Evolutionary conservation across 2,888 invertebrate genomes (phyloP), one percentile per base, ranked within the genome.

Genomic region (Heliconius erato): DNA sequence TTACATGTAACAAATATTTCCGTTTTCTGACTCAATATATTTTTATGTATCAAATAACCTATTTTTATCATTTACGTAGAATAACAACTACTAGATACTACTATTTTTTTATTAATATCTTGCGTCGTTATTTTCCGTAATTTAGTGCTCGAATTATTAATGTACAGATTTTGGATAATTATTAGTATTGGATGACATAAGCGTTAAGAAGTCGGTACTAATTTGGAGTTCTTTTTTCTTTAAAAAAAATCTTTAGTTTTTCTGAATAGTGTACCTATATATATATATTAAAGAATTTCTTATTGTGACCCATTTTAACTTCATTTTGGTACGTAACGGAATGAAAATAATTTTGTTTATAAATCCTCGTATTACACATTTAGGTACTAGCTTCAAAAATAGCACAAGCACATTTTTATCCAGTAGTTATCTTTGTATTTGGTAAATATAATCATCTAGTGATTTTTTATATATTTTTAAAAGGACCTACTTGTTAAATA

Each of bases 91-190:
- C 23, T 11, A 23, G 74, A 54, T 54, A n/a, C 23, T 28, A 28
- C 28, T 28, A 44, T 65, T 76, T 78, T 74, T 67, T 74, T 40
- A 35, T 49, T 16, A n/a, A 54, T 32, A 49, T 67, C 35, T 81
- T 81, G 28, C 7, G 11, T 32, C 28, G 16, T 63, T n/a, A 63
- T 11, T 0, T 65, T n/a, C 5, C 65, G 5, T 23, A n/a, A 59
- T 16, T 59, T 59, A 19, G 14, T 49, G 49, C 16, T 49, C 16
- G 16, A 16, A 16, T 16, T 16, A 16, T 16, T 14, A 49, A 14
- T 49, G 49, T 14, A 14, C 14, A 49, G 16, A 49, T 49, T 49
- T 16, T 49, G 16, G 4, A 49, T 49, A 49, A 16, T 5, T 16
- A 16, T 12, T 49, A 49, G 49, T 16, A 16, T 49, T 16, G 49